Conservation (phyloP, 2,113 vertebrate species). For the Nematolebias whitei region DNA sequence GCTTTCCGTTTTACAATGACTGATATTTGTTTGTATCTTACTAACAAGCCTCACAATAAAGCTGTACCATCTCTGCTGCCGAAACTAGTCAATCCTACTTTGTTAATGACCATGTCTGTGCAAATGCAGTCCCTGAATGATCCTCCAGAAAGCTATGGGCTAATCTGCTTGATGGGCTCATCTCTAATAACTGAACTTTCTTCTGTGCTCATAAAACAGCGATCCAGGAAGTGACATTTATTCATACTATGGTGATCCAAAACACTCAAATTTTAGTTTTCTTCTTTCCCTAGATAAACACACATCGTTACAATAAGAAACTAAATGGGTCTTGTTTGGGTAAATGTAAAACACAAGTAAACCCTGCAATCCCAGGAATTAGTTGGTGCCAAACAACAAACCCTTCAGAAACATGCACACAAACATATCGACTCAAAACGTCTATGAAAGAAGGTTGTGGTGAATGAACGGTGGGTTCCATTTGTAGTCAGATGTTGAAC, state of each 20-base stretch:
- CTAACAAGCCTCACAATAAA: constrained; percentile 39
- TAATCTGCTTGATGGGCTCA: constrained; percentile 42
- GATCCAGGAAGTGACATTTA: constrained; percentile 40
- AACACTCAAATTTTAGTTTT: constrained; percentile 8
- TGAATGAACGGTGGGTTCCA: too few relatives aligned
- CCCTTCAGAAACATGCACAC: too few relatives aligned
- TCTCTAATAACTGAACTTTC: constrained; percentile 34
- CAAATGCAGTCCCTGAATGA: constrained; percentile 43
- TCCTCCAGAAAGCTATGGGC: constrained; percentile 29
- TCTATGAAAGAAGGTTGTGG: too few relatives aligned
- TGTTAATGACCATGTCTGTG: constrained; percentile 50
- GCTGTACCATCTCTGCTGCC: constrained; percentile 33
- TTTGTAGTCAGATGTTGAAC: too few relatives aligned
- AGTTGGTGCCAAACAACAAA: too few relatives aligned
- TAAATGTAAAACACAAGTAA: neutral
- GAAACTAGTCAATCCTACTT: constrained; percentile 25
- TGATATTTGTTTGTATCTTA: constrained; percentile 33
- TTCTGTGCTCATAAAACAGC: constrained; percentile 35
- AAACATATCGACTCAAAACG: too few relatives aligned
- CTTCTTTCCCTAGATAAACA: neutral
- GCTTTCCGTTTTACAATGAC: constrained; percentile 15
- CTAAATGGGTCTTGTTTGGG: neutral
- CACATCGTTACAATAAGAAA: neutral
- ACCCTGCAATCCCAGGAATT: too few relatives aligned
- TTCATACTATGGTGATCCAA: constrained; percentile 25